Evolutionary conservation across 2,113 vertebrate species (phyloP), one percentile per base, ranked within the genome.

Genomic region (Chaetorhynchus papuensis): DNA sequence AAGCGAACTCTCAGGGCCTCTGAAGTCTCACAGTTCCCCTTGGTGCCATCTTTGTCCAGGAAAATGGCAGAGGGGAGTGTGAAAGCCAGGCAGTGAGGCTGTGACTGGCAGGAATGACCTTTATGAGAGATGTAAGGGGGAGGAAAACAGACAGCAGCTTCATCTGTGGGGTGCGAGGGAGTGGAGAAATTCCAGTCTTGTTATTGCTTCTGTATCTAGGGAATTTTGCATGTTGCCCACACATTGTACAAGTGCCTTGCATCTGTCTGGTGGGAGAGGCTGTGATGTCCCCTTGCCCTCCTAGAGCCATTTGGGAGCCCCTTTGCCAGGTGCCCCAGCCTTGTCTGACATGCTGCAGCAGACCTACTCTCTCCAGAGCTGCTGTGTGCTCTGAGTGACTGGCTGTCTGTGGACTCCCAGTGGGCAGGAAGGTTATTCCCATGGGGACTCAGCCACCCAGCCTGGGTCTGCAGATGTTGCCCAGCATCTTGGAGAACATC

Each of bases 371-470:
- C 30, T 54, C 65, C 47, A 54, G 47, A 23, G 15, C 49, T 79
- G 42, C 37, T 0, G 0, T 60, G 60, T 16, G 88, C 50, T 37
- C 0, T 0, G 3, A 52, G 57, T 53, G 61, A 59, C 52, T 0
- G 0, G 30, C 54, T 82, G 56, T 8, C n/a, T 61, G 22, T 74
- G 39, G 35, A 54, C 30, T 56, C 28, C 23, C 33, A 18, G 59
- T 4, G 7, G 35, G 10, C 35, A 35, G 21, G 33, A 14, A 45
- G 11, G 20, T 79, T 47, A 68, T 50, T 56, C 30, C 31, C 1
- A 1, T 6, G 13, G 14, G 8, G 5, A 23, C 49, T 52, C 7
- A 3, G 39, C 50, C 47, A 35, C 59, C 9, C 19, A 37, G 59
- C 23, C 23, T 61, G 37, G 11, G 19, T 42, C 12, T 82, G 33